Percentiles rank a stretch among this genome's conserved stretches.
These are phyloP conservation scores for Tenthredo notha DNA, from an alignment of 2,888 invertebrate species.

Conservation along the genomic window DNA sequence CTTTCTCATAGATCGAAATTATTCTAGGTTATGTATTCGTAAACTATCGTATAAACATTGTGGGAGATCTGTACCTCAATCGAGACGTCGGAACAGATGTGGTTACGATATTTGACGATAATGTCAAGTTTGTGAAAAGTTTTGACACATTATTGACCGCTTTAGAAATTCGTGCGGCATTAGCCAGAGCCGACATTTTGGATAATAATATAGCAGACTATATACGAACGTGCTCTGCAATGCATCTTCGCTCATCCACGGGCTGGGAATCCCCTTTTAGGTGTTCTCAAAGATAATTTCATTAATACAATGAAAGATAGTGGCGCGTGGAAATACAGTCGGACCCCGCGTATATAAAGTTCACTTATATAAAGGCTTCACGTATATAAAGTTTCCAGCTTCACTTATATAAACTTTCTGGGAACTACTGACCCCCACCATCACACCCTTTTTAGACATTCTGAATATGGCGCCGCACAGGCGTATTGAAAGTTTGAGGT, in stretches of 20 bases:
- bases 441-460: too few species aligned
- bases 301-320: too few species aligned
- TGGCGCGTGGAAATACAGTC: too few species aligned
- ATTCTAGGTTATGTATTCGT: background rate
- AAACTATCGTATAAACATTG: background rate
- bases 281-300: too few species aligned
- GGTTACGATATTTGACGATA: slow-evolving; percentile 52
- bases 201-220: slow-evolving; percentile 5
- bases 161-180: slow-evolving; percentile 62
- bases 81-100: slow-evolving; percentile 50
- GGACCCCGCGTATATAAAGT: too few species aligned
- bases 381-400: too few species aligned
- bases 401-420: too few species aligned
- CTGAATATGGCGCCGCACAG: too few species aligned
- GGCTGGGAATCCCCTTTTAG: background rate
- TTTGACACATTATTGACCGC: slow-evolving; percentile 67
- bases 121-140: slow-evolving; percentile 66
- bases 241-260: background rate
- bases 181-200: slow-evolving; percentile 69
- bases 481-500: too few species aligned
- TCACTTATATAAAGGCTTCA: too few species aligned
- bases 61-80: slow-evolving; percentile 48
- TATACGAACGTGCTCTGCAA: background rate
- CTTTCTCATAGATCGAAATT: background rate
- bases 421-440: too few species aligned